Evolutionary conservation across 1,140 invertebrate genomes (phyloP).

Genomic region (Onthophagus taurus): DNA sequence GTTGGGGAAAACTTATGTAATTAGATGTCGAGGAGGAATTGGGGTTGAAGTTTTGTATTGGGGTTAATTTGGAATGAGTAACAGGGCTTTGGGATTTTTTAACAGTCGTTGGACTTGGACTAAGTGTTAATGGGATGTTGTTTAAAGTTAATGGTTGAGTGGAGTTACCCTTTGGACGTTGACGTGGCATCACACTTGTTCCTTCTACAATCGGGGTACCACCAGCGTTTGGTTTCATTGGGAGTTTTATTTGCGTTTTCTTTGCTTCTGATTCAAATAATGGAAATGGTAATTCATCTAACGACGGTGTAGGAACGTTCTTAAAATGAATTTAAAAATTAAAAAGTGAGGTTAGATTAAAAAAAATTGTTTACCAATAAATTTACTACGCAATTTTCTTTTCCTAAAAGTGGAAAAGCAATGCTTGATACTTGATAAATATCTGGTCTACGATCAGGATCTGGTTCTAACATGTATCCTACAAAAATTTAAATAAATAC

Average conservation of each 20-base stretch:
- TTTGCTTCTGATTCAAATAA: conserved; percentile 57
- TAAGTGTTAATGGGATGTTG: conserved; percentile 40
- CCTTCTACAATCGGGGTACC: conserved; percentile 51
- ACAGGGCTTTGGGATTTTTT: conserved; percentile 35
- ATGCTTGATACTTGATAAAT: conserved; percentile 81
- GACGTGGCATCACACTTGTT: conserved; percentile 76
- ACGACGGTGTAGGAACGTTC: conserved; percentile 54
- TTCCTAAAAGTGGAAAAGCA: conserved; percentile 63
- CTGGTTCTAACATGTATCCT: conserved; percentile 79
- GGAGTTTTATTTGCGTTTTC: conserved; percentile 44
- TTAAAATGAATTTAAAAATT: conserved; percentile 27
- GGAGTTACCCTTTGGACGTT: conserved; percentile 63
- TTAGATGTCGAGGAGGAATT: conserved; percentile 12
- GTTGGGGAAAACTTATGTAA: conserved; percentile 3
- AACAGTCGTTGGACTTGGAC: conserved; percentile 39
- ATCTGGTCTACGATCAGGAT: conserved; percentile 74
- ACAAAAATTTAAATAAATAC: conserved; percentile 15
- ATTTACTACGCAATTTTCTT: conserved; percentile 74
- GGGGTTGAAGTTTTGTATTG: conserved; percentile 19
- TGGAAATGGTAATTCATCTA: conserved; percentile 55
- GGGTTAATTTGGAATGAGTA: conserved; percentile 16
- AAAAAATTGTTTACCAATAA: conserved; percentile 54
- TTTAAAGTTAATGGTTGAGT: conserved; percentile 37
- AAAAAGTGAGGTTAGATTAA: no score
- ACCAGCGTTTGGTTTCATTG: conserved; percentile 37